A percentile compares a stretch with the other conserved stretches of the same genome.
phyloP scores from a whole-genome alignment of 2,888 invertebrate genomes.

The Allophyes oxyacanthae region DNA sequence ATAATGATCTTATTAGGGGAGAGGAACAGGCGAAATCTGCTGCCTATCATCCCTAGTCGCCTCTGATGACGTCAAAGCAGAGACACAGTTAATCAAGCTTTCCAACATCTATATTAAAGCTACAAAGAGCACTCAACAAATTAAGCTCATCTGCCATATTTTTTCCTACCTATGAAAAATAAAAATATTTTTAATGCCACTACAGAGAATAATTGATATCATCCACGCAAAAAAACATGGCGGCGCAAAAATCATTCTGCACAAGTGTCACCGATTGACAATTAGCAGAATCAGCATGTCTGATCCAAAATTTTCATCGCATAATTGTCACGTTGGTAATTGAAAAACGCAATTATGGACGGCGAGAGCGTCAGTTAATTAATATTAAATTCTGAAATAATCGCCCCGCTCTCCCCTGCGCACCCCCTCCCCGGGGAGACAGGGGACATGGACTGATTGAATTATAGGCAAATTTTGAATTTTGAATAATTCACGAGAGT shows the following conservation, averaged over 20 bases:
- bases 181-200: slow-evolving; percentile 31
- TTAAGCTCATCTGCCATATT: slow-evolving; percentile 2
- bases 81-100: too few species aligned
- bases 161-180: slow-evolving; percentile 13
- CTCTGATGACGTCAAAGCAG: too few species aligned
- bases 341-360: slow-evolving; percentile 88
- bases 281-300: slow-evolving; percentile 77
- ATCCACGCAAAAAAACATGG: slow-evolving; percentile 47
- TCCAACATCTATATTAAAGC: too few species aligned
- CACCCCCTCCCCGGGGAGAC: slow-evolving; percentile 74
- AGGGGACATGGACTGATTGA: slow-evolving; percentile 80
- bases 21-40: too few species aligned
- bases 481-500: slow-evolving; percentile 85
- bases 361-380: slow-evolving; percentile 86
- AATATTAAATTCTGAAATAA: slow-evolving; percentile 90
- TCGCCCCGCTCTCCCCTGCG: slow-evolving; percentile 67
- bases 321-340: slow-evolving; percentile 88
- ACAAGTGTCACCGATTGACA: slow-evolving; percentile 71
- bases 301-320: slow-evolving; percentile 77
- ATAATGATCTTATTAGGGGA: too few species aligned
- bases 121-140: background rate
- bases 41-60: too few species aligned
- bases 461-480: slow-evolving; percentile 88
- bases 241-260: slow-evolving; percentile 43
- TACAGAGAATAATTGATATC: slow-evolving; percentile 26